Percentiles rank a stretch among this genome's conserved stretches.
phyloP scores from a whole-genome alignment of 2,888 invertebrate species.

The Eupithecia exiguata region DNA sequence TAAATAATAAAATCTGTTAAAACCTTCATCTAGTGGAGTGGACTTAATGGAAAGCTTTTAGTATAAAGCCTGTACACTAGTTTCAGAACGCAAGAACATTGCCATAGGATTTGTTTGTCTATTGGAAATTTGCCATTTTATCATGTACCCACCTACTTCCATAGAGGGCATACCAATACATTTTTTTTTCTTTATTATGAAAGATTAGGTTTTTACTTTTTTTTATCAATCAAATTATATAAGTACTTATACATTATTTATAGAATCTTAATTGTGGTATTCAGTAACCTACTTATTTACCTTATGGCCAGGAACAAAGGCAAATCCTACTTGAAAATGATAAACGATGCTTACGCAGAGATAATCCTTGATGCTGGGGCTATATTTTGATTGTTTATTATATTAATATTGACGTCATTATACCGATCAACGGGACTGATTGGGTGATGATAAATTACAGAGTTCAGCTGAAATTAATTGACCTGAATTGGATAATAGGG shows the following conservation, averaged over 20 bases:
- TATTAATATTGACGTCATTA: constrained; percentile 26
- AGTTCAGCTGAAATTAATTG: background rate
- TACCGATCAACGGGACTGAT: constrained; percentile 8
- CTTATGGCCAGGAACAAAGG: constrained; percentile 15
- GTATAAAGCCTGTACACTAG: background rate
- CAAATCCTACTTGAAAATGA: constrained; percentile 47
- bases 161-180: background rate
- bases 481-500: background rate
- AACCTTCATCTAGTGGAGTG: background rate
- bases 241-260: too few species aligned
- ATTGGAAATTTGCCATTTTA: background rate
- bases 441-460: constrained; percentile 6
- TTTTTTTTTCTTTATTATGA: too few species aligned
- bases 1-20: constrained; percentile 18
- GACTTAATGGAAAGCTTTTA: constrained; percentile 14
- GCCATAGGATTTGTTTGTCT: background rate
- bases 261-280: background rate
- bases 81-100: background rate
- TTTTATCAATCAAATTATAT: too few species aligned
- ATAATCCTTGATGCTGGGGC: constrained; percentile 13
- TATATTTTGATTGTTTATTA: constrained; percentile 34
- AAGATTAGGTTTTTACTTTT: too few species aligned
- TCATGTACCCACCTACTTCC: background rate
- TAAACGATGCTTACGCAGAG: constrained; percentile 46
- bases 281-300: background rate